A percentile compares a stretch with the other conserved stretches of the same genome.
Evolutionary conservation across 2,113 vertebrate species (phyloP).

Genomic region (Mirza zaza): DNA sequence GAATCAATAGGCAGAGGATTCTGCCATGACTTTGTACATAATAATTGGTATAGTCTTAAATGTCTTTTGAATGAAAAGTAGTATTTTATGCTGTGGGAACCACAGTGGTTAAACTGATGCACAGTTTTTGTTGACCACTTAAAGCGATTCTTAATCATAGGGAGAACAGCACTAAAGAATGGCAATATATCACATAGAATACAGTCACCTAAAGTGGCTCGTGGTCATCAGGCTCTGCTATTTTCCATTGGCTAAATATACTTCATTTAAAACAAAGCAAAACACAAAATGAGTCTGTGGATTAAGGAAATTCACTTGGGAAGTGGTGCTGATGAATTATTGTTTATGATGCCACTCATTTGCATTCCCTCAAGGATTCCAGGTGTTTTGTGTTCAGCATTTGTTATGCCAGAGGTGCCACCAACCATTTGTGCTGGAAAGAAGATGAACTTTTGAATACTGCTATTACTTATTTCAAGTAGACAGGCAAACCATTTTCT

Average conservation of each 20-base stretch:
- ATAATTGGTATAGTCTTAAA: background rate
- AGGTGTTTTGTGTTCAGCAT: background rate
- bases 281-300: background rate
- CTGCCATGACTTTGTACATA: background rate
- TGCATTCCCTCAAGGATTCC: background rate
- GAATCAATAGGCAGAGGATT: background rate
- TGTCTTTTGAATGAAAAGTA: background rate
- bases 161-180: background rate
- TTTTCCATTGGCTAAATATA: background rate
- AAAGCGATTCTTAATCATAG: background rate
- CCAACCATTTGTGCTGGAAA: background rate
- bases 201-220: fast-evolving
- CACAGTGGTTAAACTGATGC: background rate
- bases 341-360: background rate
- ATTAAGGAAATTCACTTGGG: background rate
- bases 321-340: background rate
- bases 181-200: background rate
- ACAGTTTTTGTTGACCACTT: background rate
- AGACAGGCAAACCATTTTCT: background rate
- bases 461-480: slow-evolving; percentile 29
- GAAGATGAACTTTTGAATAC: background rate
- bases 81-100: background rate
- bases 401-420: background rate
- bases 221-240: background rate
- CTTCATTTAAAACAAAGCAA: background rate